Conservation (phyloP, 2,888 invertebrate genomes). For the Coenonympha glycerion region DNA sequence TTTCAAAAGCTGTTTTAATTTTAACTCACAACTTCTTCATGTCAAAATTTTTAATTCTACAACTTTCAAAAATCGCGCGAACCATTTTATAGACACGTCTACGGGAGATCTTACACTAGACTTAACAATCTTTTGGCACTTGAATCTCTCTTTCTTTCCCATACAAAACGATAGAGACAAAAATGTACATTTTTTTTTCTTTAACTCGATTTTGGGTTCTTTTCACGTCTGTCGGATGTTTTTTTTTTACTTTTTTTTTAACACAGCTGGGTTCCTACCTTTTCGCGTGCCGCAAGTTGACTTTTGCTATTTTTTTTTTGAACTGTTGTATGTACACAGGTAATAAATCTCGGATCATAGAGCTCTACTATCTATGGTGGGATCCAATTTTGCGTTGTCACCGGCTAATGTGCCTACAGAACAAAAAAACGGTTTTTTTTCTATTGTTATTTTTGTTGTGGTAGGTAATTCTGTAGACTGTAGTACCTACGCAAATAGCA, state of each 20-base stretch:
- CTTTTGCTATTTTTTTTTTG: conserved; percentile 29
- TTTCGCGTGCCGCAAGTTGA: conserved; percentile 30
- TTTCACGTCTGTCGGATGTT: conserved; percentile 13
- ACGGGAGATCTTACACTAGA: conserved; percentile 9
- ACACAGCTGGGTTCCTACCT: conserved; percentile 30
- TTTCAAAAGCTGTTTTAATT: too few species aligned
- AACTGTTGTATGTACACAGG: conserved; percentile 26
- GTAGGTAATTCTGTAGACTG: too few species aligned
- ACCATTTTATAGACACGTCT: conserved; percentile 2
- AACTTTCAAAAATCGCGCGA: background rate
- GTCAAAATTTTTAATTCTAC: too few species aligned
- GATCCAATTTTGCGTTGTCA: conserved; percentile 23
- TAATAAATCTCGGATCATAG: conserved; percentile 23
- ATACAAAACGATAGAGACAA: conserved; percentile 3
- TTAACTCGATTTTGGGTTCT: conserved; percentile 23
- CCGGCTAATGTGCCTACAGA: conserved; percentile 12
- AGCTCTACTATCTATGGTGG: background rate
- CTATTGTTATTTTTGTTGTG: background rate
- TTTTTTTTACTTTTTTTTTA: conserved; percentile 20
- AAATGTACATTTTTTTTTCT: conserved; percentile 13
- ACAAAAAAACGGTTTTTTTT: background rate
- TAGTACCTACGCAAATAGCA: too few species aligned
- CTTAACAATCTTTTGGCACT: conserved; percentile 12
- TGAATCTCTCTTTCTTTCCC: conserved; percentile 1
- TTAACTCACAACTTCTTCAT: too few species aligned